Evolutionary conservation across 2,888 invertebrate genomes (phyloP).

Genomic region (Lasioglossum marginatum): DNA sequence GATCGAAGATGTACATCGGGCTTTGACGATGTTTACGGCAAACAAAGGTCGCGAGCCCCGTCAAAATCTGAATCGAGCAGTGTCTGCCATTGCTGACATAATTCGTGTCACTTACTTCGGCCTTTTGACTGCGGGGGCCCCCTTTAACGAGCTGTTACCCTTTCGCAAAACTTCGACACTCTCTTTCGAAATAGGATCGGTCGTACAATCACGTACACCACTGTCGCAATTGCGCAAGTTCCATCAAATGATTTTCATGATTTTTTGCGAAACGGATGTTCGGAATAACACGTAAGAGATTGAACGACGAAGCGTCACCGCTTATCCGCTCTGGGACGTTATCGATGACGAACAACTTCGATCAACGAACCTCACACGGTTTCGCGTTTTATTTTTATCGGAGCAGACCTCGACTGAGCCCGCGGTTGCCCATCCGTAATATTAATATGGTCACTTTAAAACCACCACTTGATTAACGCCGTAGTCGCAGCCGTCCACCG

Average conservation of each 20-base stretch:
- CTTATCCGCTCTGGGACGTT: slow-evolving; percentile 9
- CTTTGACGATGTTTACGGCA: slow-evolving; percentile 20
- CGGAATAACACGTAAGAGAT: slow-evolving; percentile 75
- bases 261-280: slow-evolving; percentile 73
- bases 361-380: background rate
- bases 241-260: slow-evolving; percentile 71
- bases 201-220: slow-evolving; percentile 44
- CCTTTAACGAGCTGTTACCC: slow-evolving; percentile 19
- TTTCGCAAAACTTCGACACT: slow-evolving; percentile 22
- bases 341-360: background rate
- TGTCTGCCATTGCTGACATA: slow-evolving; percentile 56
- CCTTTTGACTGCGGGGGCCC: slow-evolving; percentile 15
- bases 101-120: slow-evolving; percentile 60
- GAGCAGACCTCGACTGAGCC: background rate
- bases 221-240: slow-evolving; percentile 60
- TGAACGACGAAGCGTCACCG: slow-evolving; percentile 44
- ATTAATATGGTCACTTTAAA: slow-evolving; percentile 46
- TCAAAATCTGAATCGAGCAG: slow-evolving; percentile 40
- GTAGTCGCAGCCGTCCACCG: slow-evolving; percentile 34
- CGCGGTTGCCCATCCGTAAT: slow-evolving; percentile 10
- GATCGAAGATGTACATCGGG: slow-evolving; percentile 28
- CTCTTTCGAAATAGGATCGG: slow-evolving; percentile 40
- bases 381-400: slow-evolving; percentile 45
- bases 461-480: slow-evolving; percentile 64
- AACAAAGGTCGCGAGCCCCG: slow-evolving; percentile 18